Percentiles rank a stretch among this genome's conserved stretches.
Conservation (phyloP, 2,888 invertebrate species). For the Drosophila seclusa region DNA sequence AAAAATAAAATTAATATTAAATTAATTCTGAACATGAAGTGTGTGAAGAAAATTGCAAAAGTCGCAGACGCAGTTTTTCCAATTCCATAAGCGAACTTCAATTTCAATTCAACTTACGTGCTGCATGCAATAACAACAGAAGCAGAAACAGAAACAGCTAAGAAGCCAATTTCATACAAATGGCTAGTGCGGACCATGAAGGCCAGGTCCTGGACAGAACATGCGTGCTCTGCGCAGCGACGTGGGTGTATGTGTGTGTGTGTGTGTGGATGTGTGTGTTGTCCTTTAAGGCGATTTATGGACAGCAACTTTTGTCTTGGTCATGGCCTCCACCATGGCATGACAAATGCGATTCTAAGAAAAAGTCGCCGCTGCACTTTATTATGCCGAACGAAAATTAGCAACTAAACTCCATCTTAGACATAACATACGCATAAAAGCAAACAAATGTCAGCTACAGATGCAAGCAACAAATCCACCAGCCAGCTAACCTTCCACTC, state of each 20-base stretch:
- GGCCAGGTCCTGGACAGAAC: slow-evolving; percentile 37
- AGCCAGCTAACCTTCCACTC: neutral
- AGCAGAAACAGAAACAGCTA: slow-evolving; percentile 30
- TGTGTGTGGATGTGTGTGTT: slow-evolving; percentile 14
- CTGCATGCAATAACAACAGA: slow-evolving; percentile 54
- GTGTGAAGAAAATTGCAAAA: slow-evolving; percentile 79
- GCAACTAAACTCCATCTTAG: slow-evolving; percentile 47
- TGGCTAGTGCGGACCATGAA: slow-evolving; percentile 64
- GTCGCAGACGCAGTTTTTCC: slow-evolving; percentile 68
- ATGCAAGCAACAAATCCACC: slow-evolving; percentile 17
- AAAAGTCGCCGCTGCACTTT: slow-evolving; percentile 63
- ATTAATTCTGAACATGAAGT: slow-evolving; percentile 81
- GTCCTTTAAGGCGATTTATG: slow-evolving; percentile 72
- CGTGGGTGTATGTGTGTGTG: slow-evolving; percentile 6
- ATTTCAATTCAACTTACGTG: slow-evolving; percentile 80
- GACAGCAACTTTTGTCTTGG: slow-evolving; percentile 56
- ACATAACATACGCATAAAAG: slow-evolving; percentile 68
- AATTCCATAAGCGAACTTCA: slow-evolving; percentile 80
- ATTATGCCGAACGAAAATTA: slow-evolving; percentile 68
- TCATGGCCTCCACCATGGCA: slow-evolving; percentile 45
- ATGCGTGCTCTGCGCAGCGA: slow-evolving; percentile 19
- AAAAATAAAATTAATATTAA: slow-evolving; percentile 81
- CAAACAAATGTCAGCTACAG: slow-evolving; percentile 76
- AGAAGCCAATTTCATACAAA: slow-evolving; percentile 75
- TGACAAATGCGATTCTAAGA: slow-evolving; percentile 56